phyloP scores from a whole-genome alignment of 2,113 vertebrate species.

The Siphamia tubifer region DNA sequence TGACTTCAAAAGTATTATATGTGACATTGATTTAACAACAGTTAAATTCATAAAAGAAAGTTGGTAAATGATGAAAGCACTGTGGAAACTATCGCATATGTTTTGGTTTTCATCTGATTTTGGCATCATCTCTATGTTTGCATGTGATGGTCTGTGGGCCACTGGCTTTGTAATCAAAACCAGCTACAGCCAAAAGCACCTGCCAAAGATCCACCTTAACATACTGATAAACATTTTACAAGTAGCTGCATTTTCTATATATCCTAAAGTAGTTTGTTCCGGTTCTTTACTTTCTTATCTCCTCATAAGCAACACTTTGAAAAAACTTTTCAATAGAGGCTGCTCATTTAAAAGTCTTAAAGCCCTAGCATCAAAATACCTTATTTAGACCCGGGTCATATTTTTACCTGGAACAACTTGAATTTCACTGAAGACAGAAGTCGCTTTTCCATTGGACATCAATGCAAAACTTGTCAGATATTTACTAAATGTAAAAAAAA shows the following conservation, averaged over 20 bases:
- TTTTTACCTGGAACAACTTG: background rate
- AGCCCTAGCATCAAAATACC: background rate
- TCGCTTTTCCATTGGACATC: no score
- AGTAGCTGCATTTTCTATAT: background rate
- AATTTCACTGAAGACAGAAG: no score
- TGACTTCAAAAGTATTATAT: background rate
- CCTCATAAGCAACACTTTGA: background rate
- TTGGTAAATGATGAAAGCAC: background rate
- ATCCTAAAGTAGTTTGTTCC: no score
- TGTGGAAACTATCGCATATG: slow-evolving; percentile 40
- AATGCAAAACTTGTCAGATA: no score
- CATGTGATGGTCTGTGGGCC: slow-evolving; percentile 4
- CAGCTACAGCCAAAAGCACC: slow-evolving; percentile 39
- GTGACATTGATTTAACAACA: background rate
- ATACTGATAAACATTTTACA: background rate
- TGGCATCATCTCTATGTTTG: slow-evolving; percentile 21
- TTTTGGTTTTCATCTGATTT: slow-evolving; percentile 43
- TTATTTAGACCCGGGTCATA: background rate
- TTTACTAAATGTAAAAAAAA: no score
- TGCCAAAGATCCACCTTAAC: background rate
- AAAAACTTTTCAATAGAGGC: background rate
- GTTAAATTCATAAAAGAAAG: background rate
- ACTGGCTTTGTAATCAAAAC: slow-evolving; percentile 40
- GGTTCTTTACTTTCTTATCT: no score
- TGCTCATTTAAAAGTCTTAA: background rate